These are phyloP conservation scores for Hippolais icterina DNA, from an alignment of 2,113 vertebrate species.

Conservation along the genomic window DNA sequence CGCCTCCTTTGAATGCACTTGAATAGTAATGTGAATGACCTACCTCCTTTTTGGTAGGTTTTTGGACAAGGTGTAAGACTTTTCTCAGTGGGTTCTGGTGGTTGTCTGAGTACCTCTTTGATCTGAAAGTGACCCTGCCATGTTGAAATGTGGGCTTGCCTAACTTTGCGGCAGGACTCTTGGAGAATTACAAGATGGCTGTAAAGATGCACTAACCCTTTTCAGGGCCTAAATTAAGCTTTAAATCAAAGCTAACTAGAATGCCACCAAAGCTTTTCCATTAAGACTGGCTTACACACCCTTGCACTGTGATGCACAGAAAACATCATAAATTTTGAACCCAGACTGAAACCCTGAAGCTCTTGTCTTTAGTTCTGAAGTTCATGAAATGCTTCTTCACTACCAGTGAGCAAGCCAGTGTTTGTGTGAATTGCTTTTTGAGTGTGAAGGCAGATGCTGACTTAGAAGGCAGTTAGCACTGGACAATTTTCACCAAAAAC, in stretches of 20 bases:
- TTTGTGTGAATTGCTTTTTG: constrained; percentile 64
- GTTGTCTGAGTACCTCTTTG: constrained; percentile 37
- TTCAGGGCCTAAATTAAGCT: constrained; percentile 70
- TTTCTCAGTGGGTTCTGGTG: constrained; percentile 28
- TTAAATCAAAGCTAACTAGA: constrained; percentile 73
- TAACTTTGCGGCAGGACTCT: constrained; percentile 66
- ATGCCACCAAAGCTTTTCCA: constrained; percentile 64
- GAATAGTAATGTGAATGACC: neutral
- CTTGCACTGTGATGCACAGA: constrained; percentile 61
- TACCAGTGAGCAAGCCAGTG: neutral
- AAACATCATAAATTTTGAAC: constrained; percentile 64
- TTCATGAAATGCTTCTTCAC: constrained; percentile 40
- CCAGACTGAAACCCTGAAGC: constrained; percentile 33
- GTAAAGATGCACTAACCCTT: constrained; percentile 72
- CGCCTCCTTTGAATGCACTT: neutral
- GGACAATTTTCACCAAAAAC: constrained; percentile 61
- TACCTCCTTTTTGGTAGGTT: neutral
- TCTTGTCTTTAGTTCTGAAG: constrained; percentile 41
- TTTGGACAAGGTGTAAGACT: constrained; percentile 9
- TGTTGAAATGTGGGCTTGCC: constrained; percentile 68
- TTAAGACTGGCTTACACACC: constrained; percentile 67
- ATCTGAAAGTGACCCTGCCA: constrained; percentile 67
- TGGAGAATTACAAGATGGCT: constrained; percentile 71
- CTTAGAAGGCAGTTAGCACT: constrained; percentile 32
- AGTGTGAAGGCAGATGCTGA: constrained; percentile 57